Evolutionary conservation across 2,797 vertebrate genomes (phyloP).

Genomic region (Tympanoctomys barrerae): DNA sequence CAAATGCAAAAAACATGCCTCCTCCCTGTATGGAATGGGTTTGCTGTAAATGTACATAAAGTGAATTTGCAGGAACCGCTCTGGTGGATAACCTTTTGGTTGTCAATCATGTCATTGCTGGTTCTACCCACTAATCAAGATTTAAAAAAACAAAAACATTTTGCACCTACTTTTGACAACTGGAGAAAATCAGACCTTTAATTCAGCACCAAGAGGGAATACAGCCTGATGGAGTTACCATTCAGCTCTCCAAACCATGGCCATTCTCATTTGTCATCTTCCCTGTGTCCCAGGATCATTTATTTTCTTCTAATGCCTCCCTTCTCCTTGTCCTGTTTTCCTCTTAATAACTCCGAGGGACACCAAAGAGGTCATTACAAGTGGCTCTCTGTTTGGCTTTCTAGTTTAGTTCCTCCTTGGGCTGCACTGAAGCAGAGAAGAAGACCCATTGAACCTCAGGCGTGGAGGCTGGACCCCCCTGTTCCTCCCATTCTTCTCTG

Average conservation of each 20-base stretch:
- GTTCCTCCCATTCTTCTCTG: not conserved
- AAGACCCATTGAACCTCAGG: not conserved
- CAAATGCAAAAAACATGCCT: not conserved
- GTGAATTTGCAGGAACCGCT: not conserved
- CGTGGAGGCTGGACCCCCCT: not conserved
- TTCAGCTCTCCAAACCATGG: not conserved
- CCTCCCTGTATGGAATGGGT: not conserved
- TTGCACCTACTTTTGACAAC: not conserved
- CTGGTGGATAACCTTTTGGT: not conserved
- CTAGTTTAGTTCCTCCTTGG: not conserved
- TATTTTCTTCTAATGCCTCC: conserved; percentile 25
- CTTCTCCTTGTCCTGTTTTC: not conserved
- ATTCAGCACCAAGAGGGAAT: not conserved
- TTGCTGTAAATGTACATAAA: not conserved
- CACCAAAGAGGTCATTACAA: conserved; percentile 44
- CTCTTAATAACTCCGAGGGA: not conserved
- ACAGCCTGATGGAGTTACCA: not conserved
- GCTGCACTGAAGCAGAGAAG: not conserved
- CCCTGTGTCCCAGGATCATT: not conserved
- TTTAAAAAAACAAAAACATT: not conserved
- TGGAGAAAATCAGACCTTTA: not conserved
- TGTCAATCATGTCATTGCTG: not conserved
- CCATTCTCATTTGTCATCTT: not conserved
- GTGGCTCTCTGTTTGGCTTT: conserved; percentile 21
- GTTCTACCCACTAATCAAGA: not conserved